These are phyloP conservation scores for Anagrus nilaparvatae DNA, from an alignment of 1,140 invertebrate species.

Conservation along the genomic window DNA sequence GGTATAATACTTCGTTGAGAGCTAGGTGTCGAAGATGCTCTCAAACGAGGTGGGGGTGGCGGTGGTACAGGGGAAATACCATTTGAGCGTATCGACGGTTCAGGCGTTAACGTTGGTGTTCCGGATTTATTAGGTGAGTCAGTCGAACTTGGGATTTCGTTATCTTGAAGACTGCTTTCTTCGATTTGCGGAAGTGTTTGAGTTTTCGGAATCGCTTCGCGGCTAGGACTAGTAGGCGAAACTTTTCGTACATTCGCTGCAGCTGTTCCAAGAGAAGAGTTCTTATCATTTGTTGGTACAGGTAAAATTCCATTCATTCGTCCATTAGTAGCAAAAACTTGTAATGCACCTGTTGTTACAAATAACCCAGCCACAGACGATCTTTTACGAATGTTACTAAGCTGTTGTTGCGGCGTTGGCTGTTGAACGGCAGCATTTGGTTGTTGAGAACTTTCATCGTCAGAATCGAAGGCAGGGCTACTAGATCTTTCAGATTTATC, in stretches of 20 bases:
- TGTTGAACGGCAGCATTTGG: conserved; percentile 16
- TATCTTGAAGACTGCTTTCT: conserved; percentile 52
- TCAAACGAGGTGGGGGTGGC: background rate
- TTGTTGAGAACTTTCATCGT: conserved; percentile 66
- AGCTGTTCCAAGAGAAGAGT: conserved; percentile 4
- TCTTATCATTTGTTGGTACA: conserved; percentile 32
- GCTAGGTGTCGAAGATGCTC: conserved; percentile 7
- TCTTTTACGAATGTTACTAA: conserved; percentile 40
- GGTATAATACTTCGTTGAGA: conserved; percentile 52
- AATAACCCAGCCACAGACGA: conserved; percentile 54
- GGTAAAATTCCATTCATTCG: conserved; percentile 47
- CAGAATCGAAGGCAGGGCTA: conserved; percentile 91
- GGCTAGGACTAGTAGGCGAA: conserved; percentile 25
- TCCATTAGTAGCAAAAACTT: conserved; percentile 46
- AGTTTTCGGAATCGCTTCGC: conserved; percentile 36
- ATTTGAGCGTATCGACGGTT: conserved; percentile 28
- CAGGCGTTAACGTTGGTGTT: conserved; percentile 35
- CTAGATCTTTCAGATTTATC: conserved; percentile 83
- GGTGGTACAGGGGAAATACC: background rate
- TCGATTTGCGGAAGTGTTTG: conserved; percentile 55
- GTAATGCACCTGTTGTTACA: conserved; percentile 49
- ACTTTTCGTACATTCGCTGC: conserved; percentile 13
- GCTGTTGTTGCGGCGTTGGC: conserved; percentile 29
- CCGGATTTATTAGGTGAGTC: conserved; percentile 30
- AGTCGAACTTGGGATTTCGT: conserved; percentile 39